Evolutionary conservation across 2,113 vertebrate species (phyloP), one percentile per base, ranked within the genome.

Genomic region (Pampusana beccarii): DNA sequence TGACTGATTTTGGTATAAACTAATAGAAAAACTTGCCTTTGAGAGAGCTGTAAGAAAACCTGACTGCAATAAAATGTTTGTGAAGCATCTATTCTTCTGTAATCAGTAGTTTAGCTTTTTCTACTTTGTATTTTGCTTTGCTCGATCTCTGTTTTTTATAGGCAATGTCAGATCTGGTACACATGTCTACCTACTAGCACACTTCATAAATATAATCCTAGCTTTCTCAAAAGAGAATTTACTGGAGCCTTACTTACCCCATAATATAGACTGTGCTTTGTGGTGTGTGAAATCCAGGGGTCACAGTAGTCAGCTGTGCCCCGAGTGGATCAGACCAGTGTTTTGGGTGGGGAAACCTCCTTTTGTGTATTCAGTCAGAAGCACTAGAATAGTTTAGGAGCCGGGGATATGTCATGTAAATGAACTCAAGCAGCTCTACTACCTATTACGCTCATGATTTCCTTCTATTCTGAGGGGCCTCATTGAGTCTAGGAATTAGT

Each of bases 341-440:
- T 90, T 94, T 92, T 84, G 92, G 78, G 79, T 91, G 71, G 80
- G 44, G 90, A 95, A 93, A 93, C 19, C 53, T 86, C 33, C 50
- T 67, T 93, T 53, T 70, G 4, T 1, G 0, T 40, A 31, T 90
- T 92, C 56, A 74, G 26, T 31, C 44, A 80, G 67, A 80, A 93
- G 38, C 69, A 34, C 67, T 67, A 84, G 53, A 94, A 95, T 72
- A 78, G 77, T 28, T 94, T 94, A 83, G 40, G 75, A 92, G 75
- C 48, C 80, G 69, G 88, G 69, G 65, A 86, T 83, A 86, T 86
- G 79, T 81, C 85, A 90, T 93, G 88, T 92, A 93, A 95, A 95
- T 92, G 80, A 96, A 83, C 88, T 96, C 80, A 88, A 94, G 50
- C 90, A 94, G 88, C 72, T 94, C 90, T 86, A 81, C 93, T 65